Percentiles rank a stretch among this genome's conserved stretches.
Evolutionary conservation across 1,140 invertebrate genomes (phyloP).

Genomic region (Eriosoma lanigerum): DNA sequence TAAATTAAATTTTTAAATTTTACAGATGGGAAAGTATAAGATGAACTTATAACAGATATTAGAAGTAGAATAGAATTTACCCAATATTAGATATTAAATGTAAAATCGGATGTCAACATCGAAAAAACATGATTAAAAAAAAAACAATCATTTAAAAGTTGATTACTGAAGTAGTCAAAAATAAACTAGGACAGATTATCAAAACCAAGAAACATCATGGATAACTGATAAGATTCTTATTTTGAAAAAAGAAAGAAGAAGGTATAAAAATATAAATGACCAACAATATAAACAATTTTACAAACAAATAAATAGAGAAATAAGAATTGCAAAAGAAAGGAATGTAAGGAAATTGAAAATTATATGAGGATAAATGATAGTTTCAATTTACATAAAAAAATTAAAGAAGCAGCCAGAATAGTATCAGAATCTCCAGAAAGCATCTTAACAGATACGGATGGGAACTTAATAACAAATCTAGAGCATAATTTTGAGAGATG

Average conservation of each 20-base stretch:
- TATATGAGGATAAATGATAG: slow-evolving; percentile 46
- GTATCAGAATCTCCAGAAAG: slow-evolving; percentile 17
- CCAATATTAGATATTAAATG: slow-evolving; percentile 18
- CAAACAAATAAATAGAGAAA: slow-evolving; percentile 17
- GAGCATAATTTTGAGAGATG: slow-evolving; percentile 51
- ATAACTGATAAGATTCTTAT: slow-evolving; percentile 56
- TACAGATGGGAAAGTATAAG: slow-evolving; percentile 13
- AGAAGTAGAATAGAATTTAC: slow-evolving; percentile 16
- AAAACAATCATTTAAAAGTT: slow-evolving; percentile 7
- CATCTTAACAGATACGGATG: slow-evolving; percentile 41
- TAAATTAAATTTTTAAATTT: not conserved
- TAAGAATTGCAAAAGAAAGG: slow-evolving; percentile 48
- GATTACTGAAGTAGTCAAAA: slow-evolving; percentile 30
- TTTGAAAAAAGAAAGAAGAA: slow-evolving; percentile 53
- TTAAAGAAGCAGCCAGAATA: slow-evolving; percentile 52
- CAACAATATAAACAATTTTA: slow-evolving; percentile 50
- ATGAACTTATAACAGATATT: slow-evolving; percentile 10
- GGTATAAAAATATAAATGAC: slow-evolving; percentile 52
- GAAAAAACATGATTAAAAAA: slow-evolving; percentile 26
- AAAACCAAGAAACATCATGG: slow-evolving; percentile 38
- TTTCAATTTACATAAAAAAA: slow-evolving; percentile 53
- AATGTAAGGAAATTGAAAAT: slow-evolving; percentile 52
- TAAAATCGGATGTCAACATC: slow-evolving; percentile 42
- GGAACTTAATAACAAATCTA: slow-evolving; percentile 52
- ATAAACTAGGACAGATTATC: slow-evolving; percentile 18